Conservation (phyloP, 1,140 invertebrate genomes). For the Cepaea nemoralis region DNA sequence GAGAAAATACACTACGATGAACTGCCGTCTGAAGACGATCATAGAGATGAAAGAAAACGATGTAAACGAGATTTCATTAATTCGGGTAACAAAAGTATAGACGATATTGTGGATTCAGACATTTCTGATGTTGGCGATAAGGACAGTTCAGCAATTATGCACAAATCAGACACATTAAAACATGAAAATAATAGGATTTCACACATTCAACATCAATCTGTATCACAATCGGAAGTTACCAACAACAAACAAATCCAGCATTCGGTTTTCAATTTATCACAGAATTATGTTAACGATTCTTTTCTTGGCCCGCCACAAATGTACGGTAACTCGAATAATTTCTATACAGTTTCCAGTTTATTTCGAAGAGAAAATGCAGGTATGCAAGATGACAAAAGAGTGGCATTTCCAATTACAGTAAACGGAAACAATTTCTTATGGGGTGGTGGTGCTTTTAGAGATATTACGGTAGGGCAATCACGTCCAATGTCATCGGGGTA, state of each 20-base stretch:
- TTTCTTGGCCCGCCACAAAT: background rate
- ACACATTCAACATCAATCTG: too few species aligned
- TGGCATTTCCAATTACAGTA: background rate
- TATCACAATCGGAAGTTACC: background rate
- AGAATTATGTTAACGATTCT: background rate
- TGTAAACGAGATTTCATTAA: too few species aligned
- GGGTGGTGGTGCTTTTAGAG: slow-evolving; percentile 4
- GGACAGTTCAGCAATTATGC: too few species aligned
- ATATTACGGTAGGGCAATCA: background rate
- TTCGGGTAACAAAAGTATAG: too few species aligned
- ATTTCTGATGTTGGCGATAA: too few species aligned
- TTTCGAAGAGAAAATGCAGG: background rate
- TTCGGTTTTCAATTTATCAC: background rate
- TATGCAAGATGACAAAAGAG: background rate
- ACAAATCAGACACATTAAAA: too few species aligned
- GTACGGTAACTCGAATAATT: background rate
- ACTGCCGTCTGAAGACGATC: too few species aligned
- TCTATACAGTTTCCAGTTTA: background rate
- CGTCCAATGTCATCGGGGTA: background rate
- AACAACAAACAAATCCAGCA: background rate
- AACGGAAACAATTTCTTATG: background rate
- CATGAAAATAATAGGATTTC: too few species aligned
- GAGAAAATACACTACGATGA: too few species aligned
- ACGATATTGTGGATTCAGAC: too few species aligned
- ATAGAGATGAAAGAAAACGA: too few species aligned